Conservation (phyloP, 2,113 vertebrate species). For the Aviceda subcristata region DNA sequence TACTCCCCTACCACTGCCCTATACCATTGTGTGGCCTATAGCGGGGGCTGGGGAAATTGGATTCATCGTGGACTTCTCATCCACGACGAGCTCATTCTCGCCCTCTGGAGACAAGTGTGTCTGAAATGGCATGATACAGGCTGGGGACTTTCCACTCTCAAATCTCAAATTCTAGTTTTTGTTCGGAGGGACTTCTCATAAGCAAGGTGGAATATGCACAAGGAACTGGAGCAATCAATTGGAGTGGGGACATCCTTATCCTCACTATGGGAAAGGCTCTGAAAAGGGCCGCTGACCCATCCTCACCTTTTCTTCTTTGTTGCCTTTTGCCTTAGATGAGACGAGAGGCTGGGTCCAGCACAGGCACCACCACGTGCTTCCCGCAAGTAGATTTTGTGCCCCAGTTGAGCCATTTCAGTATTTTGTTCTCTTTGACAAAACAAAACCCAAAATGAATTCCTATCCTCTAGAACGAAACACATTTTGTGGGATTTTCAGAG, state of each 20-base stretch:
- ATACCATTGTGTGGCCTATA: accelerated
- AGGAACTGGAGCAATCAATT: accelerated
- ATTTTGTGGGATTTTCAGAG: neutral
- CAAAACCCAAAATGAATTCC: neutral
- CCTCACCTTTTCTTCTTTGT: neutral
- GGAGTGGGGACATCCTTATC: neutral
- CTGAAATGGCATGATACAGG: neutral
- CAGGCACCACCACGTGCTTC: neutral
- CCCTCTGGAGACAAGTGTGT: neutral
- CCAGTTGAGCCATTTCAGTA: neutral
- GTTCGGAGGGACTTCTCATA: neutral
- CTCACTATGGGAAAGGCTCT: neutral
- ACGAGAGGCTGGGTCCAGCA: neutral
- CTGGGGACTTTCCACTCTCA: neutral
- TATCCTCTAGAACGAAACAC: neutral
- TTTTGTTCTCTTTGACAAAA: neutral
- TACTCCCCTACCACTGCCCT: neutral
- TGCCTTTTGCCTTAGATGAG: neutral
- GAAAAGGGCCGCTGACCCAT: neutral
- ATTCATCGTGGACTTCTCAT: neutral
- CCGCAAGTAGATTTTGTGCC: neutral
- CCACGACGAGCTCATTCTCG: neutral
- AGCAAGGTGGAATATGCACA: neutral
- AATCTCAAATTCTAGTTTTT: neutral
- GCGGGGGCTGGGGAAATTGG: neutral